Evolutionary conservation across 2,113 vertebrate species (phyloP).

Genomic region (Lepus americanus): DNA sequence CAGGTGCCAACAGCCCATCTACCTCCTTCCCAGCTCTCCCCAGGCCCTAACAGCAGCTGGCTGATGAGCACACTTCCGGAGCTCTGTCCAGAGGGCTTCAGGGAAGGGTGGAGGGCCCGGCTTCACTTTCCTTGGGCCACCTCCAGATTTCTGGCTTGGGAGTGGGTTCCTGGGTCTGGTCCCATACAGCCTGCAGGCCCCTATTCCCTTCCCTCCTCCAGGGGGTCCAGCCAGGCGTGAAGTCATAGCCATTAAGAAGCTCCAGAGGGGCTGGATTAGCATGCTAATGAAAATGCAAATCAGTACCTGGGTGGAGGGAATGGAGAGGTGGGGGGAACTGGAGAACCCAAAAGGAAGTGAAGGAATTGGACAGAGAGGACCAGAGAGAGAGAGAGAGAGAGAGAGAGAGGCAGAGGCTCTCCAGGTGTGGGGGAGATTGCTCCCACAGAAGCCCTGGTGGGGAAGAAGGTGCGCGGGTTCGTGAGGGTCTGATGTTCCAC

Average conservation of each 20-base stretch:
- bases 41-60: neutral
- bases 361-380: neutral
- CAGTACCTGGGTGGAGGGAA: conserved; percentile 16
- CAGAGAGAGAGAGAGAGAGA: neutral
- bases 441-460: neutral
- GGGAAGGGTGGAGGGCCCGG: neutral
- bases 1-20: neutral
- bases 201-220: neutral
- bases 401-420: neutral
- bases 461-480: neutral
- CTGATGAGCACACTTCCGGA: neutral
- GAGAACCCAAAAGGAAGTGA: conserved; percentile 5
- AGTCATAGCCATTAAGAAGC: conserved; percentile 58
- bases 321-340: neutral
- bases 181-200: neutral
- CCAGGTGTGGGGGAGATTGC: neutral
- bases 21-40: neutral
- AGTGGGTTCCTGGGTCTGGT: neutral
- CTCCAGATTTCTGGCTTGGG: neutral
- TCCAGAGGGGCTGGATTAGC: neutral
- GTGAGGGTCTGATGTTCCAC: neutral
- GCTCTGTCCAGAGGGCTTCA: neutral
- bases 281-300: conserved; percentile 78
- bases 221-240: conserved; percentile 43
- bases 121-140: neutral